Percentiles rank a stretch among this genome's conserved stretches.
phyloP scores from a whole-genome alignment of 2,113 vertebrate species.

The Brachionichthys hirsutus region DNA sequence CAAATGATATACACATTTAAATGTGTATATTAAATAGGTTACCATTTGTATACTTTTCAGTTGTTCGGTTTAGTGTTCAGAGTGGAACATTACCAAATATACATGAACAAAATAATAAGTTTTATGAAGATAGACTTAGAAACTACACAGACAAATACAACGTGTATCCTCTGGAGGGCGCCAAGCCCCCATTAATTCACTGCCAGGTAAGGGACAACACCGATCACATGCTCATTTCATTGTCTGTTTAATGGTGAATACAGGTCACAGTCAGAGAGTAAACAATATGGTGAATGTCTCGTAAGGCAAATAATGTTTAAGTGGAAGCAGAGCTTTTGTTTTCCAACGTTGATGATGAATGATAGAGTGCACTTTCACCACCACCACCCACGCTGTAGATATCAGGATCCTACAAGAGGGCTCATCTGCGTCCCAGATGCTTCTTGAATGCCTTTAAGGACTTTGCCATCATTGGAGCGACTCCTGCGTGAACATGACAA shows the following conservation, averaged over 20 bases:
- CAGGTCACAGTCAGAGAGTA: slow-evolving; percentile 15
- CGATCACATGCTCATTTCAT: slow-evolving; percentile 33
- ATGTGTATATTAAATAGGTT: no score
- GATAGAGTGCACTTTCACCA: slow-evolving; percentile 20
- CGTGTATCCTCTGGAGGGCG: slow-evolving; percentile 61
- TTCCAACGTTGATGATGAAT: slow-evolving; percentile 31
- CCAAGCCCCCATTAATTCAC: slow-evolving; percentile 34
- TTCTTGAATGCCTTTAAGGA: slow-evolving; percentile 82
- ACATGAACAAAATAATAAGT: no score
- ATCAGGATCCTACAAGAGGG: slow-evolving; percentile 1
- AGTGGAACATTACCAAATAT: no score
- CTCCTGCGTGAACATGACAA: slow-evolving; percentile 69
- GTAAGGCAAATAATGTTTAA: slow-evolving; percentile 30
- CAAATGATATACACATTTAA: no score
- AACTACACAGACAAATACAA: no score
- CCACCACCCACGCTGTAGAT: slow-evolving; percentile 11
- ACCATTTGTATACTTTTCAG: no score
- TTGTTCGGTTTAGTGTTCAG: no score
- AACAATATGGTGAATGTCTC: not conserved
- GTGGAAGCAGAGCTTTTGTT: not conserved
- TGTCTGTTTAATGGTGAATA: slow-evolving; percentile 53
- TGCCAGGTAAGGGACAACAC: no score
- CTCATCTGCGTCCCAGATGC: slow-evolving; percentile 71
- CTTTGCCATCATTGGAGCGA: slow-evolving; percentile 88
- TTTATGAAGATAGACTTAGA: no score